Evolutionary conservation across 2,888 invertebrate species (phyloP).

Genomic region (Microdon myrmicae): DNA sequence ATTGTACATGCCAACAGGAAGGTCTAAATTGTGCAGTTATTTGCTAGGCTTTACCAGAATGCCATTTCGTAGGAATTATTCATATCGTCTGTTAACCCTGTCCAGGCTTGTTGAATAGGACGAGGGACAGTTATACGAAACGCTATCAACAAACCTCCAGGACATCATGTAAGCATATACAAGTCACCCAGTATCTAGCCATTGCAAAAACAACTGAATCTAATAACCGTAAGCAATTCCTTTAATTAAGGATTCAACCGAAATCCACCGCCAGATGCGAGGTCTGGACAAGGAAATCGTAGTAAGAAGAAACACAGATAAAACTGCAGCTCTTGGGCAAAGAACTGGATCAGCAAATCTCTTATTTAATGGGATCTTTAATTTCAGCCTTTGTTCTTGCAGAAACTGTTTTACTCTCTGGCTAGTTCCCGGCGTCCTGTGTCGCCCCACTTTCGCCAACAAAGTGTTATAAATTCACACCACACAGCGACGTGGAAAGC

Average conservation of each 20-base stretch:
- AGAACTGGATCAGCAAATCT: constrained; percentile 37
- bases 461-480: constrained; percentile 34
- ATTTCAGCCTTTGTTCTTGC: constrained; percentile 23
- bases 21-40: too few relatives aligned
- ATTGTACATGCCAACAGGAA: too few relatives aligned
- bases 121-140: too few relatives aligned
- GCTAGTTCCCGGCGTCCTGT: not conserved
- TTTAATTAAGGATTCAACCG: constrained; percentile 37
- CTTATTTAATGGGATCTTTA: constrained; percentile 49
- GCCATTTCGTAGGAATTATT: too few relatives aligned
- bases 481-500: constrained; percentile 19
- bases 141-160: too few relatives aligned
- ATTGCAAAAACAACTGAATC: constrained; percentile 6
- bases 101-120: too few relatives aligned
- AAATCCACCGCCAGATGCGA: constrained; percentile 10
- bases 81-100: too few relatives aligned
- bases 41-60: too few relatives aligned
- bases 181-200: too few relatives aligned
- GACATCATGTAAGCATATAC: too few relatives aligned
- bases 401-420: constrained; percentile 1
- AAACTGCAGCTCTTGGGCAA: too few relatives aligned
- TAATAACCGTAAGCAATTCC: constrained; percentile 28
- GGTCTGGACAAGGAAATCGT: not conserved
- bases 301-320: too few relatives aligned
- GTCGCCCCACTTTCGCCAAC: not conserved